Evolutionary conservation across 92 coral and sea anemone genomes (phyloP).

Genomic region (Muricea muricata): DNA sequence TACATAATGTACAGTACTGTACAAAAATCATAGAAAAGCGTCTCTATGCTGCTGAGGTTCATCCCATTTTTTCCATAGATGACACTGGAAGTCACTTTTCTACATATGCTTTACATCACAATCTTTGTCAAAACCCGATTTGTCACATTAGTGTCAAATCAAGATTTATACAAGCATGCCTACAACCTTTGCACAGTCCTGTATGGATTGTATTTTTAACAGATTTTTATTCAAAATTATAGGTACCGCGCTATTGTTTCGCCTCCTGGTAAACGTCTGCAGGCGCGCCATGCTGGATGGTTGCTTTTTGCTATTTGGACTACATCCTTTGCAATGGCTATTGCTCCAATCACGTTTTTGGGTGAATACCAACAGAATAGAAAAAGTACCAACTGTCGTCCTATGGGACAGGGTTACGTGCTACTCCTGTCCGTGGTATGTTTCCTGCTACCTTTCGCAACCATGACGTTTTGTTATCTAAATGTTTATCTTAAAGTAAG

Average conservation of each 20-base stretch:
- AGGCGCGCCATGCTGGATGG: constrained; percentile 71
- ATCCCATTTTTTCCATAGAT: too few relatives aligned
- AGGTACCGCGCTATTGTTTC: constrained; percentile 97
- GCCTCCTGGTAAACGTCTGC: constrained; percentile 80
- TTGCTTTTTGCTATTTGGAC: constrained; percentile 82
- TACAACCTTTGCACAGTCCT: too few relatives aligned
- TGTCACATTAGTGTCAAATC: too few relatives aligned
- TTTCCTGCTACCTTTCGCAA: constrained; percentile 76
- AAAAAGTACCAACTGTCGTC: constrained; percentile 81
- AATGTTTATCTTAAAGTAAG: constrained; percentile 79
- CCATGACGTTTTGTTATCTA: constrained; percentile 86
- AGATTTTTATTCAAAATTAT: too few relatives aligned
- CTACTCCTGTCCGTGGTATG: constrained; percentile 76
- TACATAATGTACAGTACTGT: too few relatives aligned
- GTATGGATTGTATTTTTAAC: too few relatives aligned
- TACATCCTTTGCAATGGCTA: constrained; percentile 71
- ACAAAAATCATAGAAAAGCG: too few relatives aligned
- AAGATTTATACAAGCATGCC: too few relatives aligned
- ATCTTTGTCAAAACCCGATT: too few relatives aligned
- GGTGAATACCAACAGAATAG: constrained; percentile 71
- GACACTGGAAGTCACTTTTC: too few relatives aligned
- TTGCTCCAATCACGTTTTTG: constrained; percentile 90
- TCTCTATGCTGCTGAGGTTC: too few relatives aligned
- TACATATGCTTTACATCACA: too few relatives aligned
- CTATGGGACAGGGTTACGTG: constrained; percentile 75